Evolutionary conservation across 2,797 vertebrate species (phyloP), one percentile per base, ranked within the genome.

Genomic region (Hemibagrus guttatus): DNA sequence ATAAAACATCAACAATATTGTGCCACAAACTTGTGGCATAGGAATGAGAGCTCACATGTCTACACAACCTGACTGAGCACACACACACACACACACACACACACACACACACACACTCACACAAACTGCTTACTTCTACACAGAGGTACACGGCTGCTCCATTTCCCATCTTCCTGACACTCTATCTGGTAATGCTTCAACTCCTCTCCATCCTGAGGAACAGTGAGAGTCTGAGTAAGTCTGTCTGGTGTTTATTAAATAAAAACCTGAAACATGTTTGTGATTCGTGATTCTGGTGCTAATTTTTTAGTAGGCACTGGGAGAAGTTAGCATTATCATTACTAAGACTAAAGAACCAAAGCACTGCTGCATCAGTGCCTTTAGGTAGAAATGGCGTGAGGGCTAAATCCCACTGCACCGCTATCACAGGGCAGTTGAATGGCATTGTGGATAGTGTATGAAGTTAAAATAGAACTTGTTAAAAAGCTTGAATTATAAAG

Each of bases 121-220:
- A 13, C 21, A 4, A 16, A n/a, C 42, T 72, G 87, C 97, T 98
- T 96, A 99, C 98, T 95, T 93, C 97, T 94, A 93, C 98, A 99
- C n/a, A 42, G 80, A 3, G 97, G 97, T 66, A 96, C 91, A 46
- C 82, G 88, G 92, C 95, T 94, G 92, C 96, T 98, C 98, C 98
- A 99, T 0, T 90, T 94, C 4, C 98, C 97, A 0, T 98, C 94
- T 86, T 96, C 95, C 90, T 92, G 93, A 88, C 98, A 99, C 85
- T 96, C 94, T 0, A 98, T 92, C 94, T 99, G 97, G 87, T 94
- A 95, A 5, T 96, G 96, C 56, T 97, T 95, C 3, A 96, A 94
- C 87, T 94, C 91, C 86, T 94, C 49, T 0, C 94, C 92, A 39
- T 96, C 97, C 98, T 99, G 13, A 83, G n/a, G 46, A 39, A 68